Evolutionary conservation across 2,888 invertebrate genomes (phyloP).

Genomic region (Crossocerus cetratus): DNA sequence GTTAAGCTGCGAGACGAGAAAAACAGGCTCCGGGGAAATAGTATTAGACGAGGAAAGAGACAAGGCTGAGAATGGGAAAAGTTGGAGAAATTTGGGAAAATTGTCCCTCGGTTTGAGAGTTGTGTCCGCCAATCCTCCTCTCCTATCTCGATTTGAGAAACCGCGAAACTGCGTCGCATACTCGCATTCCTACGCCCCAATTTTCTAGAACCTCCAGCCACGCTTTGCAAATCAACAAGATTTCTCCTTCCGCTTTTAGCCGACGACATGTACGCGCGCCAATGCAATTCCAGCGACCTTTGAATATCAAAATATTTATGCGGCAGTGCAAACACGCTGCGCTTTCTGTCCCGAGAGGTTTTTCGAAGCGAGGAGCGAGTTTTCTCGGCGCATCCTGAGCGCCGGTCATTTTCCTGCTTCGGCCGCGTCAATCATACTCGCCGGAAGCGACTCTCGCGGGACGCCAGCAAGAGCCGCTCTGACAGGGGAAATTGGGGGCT

Average conservation of each 20-base stretch:
- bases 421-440: too few species aligned
- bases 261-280: not conserved
- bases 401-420: too few species aligned
- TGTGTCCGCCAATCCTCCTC: not conserved
- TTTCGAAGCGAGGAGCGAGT: too few species aligned
- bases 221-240: not conserved
- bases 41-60: slow-evolving; percentile 5
- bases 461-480: too few species aligned
- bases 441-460: too few species aligned
- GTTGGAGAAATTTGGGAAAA: slow-evolving; percentile 14
- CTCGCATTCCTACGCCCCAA: not conserved
- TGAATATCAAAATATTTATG: not conserved
- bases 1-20: slow-evolving; percentile 7
- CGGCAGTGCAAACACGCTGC: not conserved
- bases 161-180: not conserved
- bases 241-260: not conserved
- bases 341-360: too few species aligned
- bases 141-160: not conserved
- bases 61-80: slow-evolving; percentile 39
- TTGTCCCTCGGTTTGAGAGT: not conserved
- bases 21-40: not conserved
- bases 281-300: not conserved
- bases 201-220: not conserved
- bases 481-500: too few species aligned
- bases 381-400: too few species aligned